Evolutionary conservation across 1,140 invertebrate species (phyloP).

Genomic region (Tribolium madens): DNA sequence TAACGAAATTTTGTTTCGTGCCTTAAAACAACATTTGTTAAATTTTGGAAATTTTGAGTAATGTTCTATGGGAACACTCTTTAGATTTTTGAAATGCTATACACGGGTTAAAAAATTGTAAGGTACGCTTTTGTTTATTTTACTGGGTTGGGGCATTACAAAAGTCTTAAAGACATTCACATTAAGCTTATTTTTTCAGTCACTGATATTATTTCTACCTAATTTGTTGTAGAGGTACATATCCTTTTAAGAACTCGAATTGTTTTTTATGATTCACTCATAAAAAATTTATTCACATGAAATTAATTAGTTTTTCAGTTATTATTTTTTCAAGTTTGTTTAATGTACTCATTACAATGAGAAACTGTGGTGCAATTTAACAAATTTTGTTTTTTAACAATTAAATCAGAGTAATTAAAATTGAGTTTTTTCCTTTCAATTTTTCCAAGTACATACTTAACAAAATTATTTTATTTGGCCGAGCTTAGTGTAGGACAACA

Average conservation of each 20-base stretch:
- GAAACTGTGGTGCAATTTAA: slow-evolving; percentile 32
- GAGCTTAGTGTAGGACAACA: neutral
- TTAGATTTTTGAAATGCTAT: slow-evolving; percentile 39
- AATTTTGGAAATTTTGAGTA: neutral
- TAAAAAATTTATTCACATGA: slow-evolving; percentile 18
- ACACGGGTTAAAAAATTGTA: neutral
- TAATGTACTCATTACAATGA: neutral
- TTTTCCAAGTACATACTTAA: too few species aligned
- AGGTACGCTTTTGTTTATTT: neutral
- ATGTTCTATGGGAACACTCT: slow-evolving; percentile 11
- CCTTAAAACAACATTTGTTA: neutral
- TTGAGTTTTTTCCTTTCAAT: neutral
- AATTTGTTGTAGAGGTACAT: slow-evolving; percentile 23
- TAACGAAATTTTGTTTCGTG: neutral
- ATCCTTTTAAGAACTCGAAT: neutral
- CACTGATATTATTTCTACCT: slow-evolving; percentile 35
- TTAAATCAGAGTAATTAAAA: slow-evolving; percentile 8
- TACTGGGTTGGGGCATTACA: slow-evolving; percentile 26
- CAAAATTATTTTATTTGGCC: neutral
- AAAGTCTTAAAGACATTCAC: slow-evolving; percentile 27
- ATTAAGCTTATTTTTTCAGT: neutral
- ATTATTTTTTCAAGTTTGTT: slow-evolving; percentile 1
- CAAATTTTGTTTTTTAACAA: slow-evolving; percentile 26
- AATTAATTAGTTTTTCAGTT: neutral
- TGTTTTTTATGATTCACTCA: slow-evolving; percentile 19